These are phyloP conservation scores for Ctenicera cuprea DNA, from an alignment of 2,888 invertebrate species.

Conservation along the genomic window DNA sequence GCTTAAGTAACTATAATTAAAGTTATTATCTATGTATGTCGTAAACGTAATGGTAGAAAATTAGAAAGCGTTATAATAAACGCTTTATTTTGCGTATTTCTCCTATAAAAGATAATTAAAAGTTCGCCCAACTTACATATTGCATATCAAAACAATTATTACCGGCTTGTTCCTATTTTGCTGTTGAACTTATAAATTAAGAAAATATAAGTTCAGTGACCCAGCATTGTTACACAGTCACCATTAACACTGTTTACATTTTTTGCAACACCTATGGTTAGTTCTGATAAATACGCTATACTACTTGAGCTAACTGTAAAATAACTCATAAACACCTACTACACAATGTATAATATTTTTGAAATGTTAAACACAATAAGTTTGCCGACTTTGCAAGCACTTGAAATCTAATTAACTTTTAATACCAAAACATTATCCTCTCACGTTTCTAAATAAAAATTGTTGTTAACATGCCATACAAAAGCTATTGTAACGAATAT, in stretches of 20 bases:
- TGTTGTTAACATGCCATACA: too few species aligned
- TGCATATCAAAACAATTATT: not conserved
- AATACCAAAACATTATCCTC: too few species aligned
- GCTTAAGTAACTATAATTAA: conserved; percentile 6
- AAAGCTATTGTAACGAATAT: too few species aligned
- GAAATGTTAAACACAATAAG: too few species aligned
- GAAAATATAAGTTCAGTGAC: not conserved
- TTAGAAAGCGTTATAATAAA: conserved; percentile 28
- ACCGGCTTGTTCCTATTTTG: not conserved
- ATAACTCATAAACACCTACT: too few species aligned
- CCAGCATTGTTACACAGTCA: not conserved
- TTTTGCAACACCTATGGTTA: not conserved
- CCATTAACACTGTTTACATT: not conserved
- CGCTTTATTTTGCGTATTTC: conserved; percentile 2
- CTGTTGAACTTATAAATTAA: not conserved
- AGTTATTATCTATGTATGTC: not conserved
- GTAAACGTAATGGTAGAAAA: conserved; percentile 1
- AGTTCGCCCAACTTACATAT: conserved; percentile 1
- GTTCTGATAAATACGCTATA: too few species aligned
- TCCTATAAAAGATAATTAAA: conserved; percentile 14
- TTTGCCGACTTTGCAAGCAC: too few species aligned
- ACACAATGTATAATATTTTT: too few species aligned
- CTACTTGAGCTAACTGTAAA: too few species aligned
- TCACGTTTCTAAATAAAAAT: too few species aligned
- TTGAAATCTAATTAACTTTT: too few species aligned